Conservation (phyloP, 2,113 vertebrate genomes). For the Gasterosteus aculeatus region DNA sequence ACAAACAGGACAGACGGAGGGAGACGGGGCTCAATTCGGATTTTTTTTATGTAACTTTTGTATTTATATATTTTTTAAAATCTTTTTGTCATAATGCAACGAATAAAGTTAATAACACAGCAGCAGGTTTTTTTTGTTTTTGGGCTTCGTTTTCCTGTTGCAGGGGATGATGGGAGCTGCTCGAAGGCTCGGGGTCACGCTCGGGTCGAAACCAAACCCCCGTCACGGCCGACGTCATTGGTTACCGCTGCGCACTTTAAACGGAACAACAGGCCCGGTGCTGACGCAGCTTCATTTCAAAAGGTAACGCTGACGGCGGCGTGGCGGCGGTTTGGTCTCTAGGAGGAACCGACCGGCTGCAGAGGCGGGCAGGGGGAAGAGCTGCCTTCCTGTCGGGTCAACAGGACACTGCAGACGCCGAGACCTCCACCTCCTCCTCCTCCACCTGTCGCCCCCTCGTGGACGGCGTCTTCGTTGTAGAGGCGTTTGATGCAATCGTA, state of each 20-base stretch:
- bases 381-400: conserved; percentile 82
- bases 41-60: conserved; percentile 72
- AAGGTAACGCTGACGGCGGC: background rate
- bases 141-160: conserved; percentile 84
- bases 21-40: conserved; percentile 63
- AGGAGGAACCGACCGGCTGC: conserved; percentile 89
- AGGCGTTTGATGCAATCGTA: conserved; percentile 95
- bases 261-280: background rate
- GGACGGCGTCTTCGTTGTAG: conserved; percentile 90
- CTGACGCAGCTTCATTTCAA: background rate
- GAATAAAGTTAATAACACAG: conserved; percentile 78
- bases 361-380: conserved; percentile 92
- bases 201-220: conserved; percentile 24
- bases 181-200: conserved; percentile 27
- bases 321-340: conserved; percentile 60
- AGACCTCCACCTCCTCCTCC: conserved; percentile 47
- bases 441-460: conserved; percentile 71
- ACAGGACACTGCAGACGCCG: conserved; percentile 73
- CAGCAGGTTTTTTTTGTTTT: conserved; percentile 66
- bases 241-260: background rate
- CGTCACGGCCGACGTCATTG: conserved; percentile 5
- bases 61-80: conserved; percentile 76
- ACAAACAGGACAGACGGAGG: conserved; percentile 11
- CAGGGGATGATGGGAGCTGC: conserved; percentile 69
- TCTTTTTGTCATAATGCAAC: conserved; percentile 68